Evolutionary conservation across 2,797 vertebrate genomes (phyloP).

Genomic region (Pangasius krempfi): DNA sequence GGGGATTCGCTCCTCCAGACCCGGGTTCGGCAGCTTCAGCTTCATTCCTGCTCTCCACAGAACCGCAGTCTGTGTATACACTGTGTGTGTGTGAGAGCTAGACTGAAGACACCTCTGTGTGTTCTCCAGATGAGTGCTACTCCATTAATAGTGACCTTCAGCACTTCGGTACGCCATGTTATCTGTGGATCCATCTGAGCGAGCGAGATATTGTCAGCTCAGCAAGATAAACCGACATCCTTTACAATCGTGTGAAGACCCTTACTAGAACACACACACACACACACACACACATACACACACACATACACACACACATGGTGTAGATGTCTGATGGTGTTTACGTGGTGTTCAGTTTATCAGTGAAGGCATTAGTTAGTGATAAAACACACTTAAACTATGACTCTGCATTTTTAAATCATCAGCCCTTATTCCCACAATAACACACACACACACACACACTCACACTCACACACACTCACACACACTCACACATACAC

Average conservation of each 20-base stretch:
- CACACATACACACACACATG: slow-evolving; percentile 9
- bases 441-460: slow-evolving; percentile 11
- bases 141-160: slow-evolving; percentile 36
- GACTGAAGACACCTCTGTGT: neutral
- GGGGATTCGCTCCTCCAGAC: slow-evolving; percentile 85
- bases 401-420: neutral
- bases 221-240: neutral
- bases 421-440: neutral
- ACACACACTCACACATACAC: slow-evolving; percentile 13
- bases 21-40: slow-evolving; percentile 86
- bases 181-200: slow-evolving; percentile 32
- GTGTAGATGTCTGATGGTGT: neutral
- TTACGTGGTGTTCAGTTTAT: neutral
- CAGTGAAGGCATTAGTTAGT: neutral
- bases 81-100: neutral
- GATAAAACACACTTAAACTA: neutral
- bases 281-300: too few relatives aligned
- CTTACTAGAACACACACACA: slow-evolving; percentile 8
- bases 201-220: slow-evolving; percentile 19
- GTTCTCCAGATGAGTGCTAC: neutral
- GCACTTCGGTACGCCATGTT: neutral
- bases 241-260: neutral
- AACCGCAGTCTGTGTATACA: neutral
- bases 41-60: slow-evolving; percentile 23
- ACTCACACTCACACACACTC: slow-evolving; percentile 16